phyloP scores from a whole-genome alignment of 30 jellyfish, hydroid and myxozoan genomes.

The Aurelia sp. region DNA sequence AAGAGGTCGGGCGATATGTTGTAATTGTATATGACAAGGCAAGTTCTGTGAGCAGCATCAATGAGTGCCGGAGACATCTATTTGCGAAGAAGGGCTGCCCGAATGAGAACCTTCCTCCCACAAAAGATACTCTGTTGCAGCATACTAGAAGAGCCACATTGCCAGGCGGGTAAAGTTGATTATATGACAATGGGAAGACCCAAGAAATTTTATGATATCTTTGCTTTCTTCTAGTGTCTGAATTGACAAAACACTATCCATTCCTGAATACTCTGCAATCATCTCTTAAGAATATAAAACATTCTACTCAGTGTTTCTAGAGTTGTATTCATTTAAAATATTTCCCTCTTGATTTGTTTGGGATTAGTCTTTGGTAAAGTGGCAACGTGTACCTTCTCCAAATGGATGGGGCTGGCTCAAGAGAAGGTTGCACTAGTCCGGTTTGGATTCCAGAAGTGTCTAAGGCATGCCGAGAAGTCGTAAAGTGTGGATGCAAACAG shows the following conservation, averaged over 20 bases:
- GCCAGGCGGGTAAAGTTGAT: no score
- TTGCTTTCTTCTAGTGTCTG: no score
- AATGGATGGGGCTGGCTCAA: constrained; percentile 33
- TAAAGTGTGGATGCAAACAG: constrained; percentile 58
- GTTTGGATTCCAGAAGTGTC: no score
- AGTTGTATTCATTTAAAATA: no score
- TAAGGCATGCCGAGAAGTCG: constrained; percentile 49
- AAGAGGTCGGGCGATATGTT: no score
- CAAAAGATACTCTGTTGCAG: constrained; percentile 48
- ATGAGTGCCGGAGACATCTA: constrained; percentile 33
- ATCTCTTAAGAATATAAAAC: background rate
- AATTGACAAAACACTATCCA: no score
- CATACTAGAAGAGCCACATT: constrained; percentile 11
- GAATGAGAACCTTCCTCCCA: constrained; percentile 29
- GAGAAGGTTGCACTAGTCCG: background rate
- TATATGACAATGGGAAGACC: no score
- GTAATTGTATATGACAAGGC: constrained; percentile 37
- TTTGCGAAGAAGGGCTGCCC: constrained; percentile 24
- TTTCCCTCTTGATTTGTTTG: background rate
- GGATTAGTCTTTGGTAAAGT: constrained; percentile 17
- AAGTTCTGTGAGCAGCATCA: background rate
- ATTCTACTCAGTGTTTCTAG: background rate
- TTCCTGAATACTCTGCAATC: no score
- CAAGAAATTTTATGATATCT: no score
- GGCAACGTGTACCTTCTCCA: constrained; percentile 27